Evolutionary conservation across 2,797 vertebrate species (phyloP), one percentile per base, ranked within the genome.

Genomic region (Salarias fasciatus): DNA sequence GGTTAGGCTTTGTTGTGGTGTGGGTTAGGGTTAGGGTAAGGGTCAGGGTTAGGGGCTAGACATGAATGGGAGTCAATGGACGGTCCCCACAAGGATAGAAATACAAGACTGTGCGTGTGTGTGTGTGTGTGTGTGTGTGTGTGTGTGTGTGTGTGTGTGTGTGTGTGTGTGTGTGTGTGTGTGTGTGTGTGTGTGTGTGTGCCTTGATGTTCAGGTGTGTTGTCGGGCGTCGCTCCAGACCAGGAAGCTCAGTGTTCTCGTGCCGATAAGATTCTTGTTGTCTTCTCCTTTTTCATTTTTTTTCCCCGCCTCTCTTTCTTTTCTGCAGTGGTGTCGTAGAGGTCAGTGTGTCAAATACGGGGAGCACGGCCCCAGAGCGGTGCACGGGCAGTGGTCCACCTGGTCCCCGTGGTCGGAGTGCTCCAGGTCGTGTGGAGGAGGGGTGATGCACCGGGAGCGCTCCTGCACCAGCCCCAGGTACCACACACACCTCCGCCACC

Each of bases 381-480:
- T 99, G 45, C 85, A 97, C 0, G 98, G 98, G 36, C 96, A 98
- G 62, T 99, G 98, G 98, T 97, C 98, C 0, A 12, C 87, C 31
- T 99, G 98, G 98, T 93, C 95, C 0, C 88, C 91, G 69, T 99
- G 97, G 98, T 95, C 96, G 0, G 92, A 95, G 33, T 99, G 98
- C 77, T 97, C 96, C 48, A 92, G 97, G 40, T 95, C 94, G 1
- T 99, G 98, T 6, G 97, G 96, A 47, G 93, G 94, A 38, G 98
- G 98, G 13, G 93, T 98, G 52, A 96, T 89, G 56, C 91, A 93
- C 56, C 93, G 93, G 35, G 97, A 99, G 45, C 94, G 96, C 44
- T 94, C 94, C 76, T 99, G 97, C 91, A 95, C 85, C 69, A 97
- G 93, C 54, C 97, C 97, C 75, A 96, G 95, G 97, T 99, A 95